phyloP scores from a whole-genome alignment of 2,113 vertebrate genomes.

The Vulpes ferrilata region DNA sequence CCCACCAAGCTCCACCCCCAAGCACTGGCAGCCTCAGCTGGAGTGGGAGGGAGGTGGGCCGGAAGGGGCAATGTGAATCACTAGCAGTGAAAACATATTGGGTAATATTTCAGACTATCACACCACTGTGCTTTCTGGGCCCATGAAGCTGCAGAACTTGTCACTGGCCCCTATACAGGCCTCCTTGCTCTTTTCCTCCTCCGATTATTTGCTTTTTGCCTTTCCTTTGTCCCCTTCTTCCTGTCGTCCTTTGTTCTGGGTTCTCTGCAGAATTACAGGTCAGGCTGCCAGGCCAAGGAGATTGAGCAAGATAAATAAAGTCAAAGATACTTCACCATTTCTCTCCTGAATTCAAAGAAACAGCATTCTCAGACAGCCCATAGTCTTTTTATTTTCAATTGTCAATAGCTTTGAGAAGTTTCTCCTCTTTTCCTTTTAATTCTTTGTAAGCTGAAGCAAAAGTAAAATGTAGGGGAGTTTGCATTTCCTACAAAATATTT shows the following conservation, averaged over 20 bases:
- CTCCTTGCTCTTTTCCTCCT: neutral
- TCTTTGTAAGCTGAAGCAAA: constrained; percentile 46
- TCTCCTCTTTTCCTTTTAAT: neutral
- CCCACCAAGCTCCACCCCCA: neutral
- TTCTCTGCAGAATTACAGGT: neutral
- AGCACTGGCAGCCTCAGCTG: neutral
- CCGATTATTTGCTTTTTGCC: neutral
- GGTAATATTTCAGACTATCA: neutral
- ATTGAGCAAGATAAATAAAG: neutral
- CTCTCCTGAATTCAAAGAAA: neutral
- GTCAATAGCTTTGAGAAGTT: neutral
- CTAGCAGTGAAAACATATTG: neutral
- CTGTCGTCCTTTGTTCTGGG: neutral
- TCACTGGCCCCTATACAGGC: too few relatives aligned
- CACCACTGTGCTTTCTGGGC: fast-evolving
- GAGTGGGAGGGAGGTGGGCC: neutral
- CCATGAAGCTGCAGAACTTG: neutral
- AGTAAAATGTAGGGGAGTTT: constrained; percentile 24
- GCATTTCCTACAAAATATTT: constrained; percentile 47
- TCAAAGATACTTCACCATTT: neutral
- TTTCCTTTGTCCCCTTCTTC: neutral
- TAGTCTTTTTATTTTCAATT: neutral
- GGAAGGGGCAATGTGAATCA: neutral
- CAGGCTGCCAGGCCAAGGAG: neutral
- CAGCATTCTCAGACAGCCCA: neutral